Evolutionary conservation across 1,140 invertebrate species (phyloP), one percentile per base, ranked within the genome.

Genomic region (Chrysoperla carnea): DNA sequence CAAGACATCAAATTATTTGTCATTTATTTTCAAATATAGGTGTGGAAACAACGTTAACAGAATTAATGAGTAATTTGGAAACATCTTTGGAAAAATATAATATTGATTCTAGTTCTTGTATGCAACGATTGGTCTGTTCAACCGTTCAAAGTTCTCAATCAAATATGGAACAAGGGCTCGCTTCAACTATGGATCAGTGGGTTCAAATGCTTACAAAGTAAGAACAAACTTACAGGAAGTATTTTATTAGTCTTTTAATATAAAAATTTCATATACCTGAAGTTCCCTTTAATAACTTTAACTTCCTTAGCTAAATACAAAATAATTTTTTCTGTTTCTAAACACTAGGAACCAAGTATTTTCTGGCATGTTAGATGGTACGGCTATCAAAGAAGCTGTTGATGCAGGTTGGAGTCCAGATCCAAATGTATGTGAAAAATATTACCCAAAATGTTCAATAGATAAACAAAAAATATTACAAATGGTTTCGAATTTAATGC

Each of bases 91-190:
- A 72, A 1, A 69, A 76, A 45, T 73, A 84, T 47, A 78, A 84
- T 44, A 77, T 87, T 17, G 82, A 87, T 52, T 81, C 81, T 0
- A 74, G 75, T 1, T 76, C 74, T 7, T 87, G 84, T 52, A 73
- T 81, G 67, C 81, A 85, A 58, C 70, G 82, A 36, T 69, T 81
- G 6, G 69, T 82, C 9, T 87, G 84, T 47, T 75, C 75, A 1
- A 83, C 83, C 51, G 70, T 84, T 3, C 73, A 80, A 45, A 68
- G 76, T 14, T 76, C 80, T 0, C 70, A 69, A 31, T 69, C 73
- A 39, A 75, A 74, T 41, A 64, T 73, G 48, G 58, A 70, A 37
- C 59, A 67, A 8, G 75, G 74, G 0, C 69, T 72, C 40, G 66
- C 70, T 0, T 75, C 73, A 4, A 70, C 75, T 8, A 63, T 81